phyloP scores from a whole-genome alignment of 2,888 invertebrate genomes.

The Rhamnusium bicolor region DNA sequence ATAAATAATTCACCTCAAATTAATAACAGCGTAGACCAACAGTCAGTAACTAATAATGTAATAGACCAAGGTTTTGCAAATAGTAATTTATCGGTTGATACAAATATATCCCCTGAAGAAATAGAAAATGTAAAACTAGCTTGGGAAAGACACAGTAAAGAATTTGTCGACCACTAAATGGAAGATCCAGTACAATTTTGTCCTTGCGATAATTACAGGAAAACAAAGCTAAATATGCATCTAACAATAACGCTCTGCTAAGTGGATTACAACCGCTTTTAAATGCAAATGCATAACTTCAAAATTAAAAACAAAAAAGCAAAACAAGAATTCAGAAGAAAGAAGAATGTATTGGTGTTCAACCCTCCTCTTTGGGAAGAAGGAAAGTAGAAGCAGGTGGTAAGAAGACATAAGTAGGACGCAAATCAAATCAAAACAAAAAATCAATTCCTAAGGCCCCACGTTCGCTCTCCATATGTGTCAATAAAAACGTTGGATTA shows the following conservation, averaged over 20 bases:
- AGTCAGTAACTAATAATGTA: neutral
- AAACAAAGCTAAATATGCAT: neutral
- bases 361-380: neutral
- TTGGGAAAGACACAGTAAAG: neutral
- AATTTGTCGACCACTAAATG: neutral
- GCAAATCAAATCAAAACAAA: neutral
- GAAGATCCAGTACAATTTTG: too few relatives aligned
- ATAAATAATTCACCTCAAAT: too few relatives aligned
- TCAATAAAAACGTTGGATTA: too few relatives aligned
- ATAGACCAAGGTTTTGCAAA: neutral
- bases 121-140: neutral
- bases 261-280: neutral
- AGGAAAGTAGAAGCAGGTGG: neutral
- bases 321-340: slow-evolving; percentile 1
- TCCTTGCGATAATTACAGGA: too few relatives aligned
- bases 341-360: neutral
- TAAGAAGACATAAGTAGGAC: neutral
- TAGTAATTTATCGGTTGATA: neutral
- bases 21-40: neutral
- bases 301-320: neutral
- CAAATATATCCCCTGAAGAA: neutral
- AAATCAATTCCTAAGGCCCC: too few relatives aligned
- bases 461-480: too few relatives aligned
- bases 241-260: neutral
- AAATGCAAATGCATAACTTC: neutral